These are phyloP conservation scores for Pandemis corylana DNA, from an alignment of 2,888 invertebrate genomes.

Conservation along the genomic window DNA sequence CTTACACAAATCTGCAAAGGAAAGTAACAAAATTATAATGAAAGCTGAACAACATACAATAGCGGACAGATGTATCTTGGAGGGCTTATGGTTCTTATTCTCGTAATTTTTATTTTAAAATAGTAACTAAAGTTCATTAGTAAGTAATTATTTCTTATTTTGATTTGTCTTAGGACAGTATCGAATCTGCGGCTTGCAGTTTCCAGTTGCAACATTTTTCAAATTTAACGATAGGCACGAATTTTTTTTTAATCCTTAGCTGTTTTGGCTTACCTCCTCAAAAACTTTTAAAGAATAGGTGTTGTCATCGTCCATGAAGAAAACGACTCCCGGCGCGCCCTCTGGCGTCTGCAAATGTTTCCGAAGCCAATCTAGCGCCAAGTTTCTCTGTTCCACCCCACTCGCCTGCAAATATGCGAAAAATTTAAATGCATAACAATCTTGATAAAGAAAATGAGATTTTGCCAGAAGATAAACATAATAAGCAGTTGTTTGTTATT, in stretches of 20 bases:
- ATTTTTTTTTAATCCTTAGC: not conserved
- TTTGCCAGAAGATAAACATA: not conserved
- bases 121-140: no score
- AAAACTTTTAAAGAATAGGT: slow-evolving; percentile 96
- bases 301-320: slow-evolving; percentile 99
- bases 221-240: no score
- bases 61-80: no score
- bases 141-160: no score
- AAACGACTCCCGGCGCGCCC: slow-evolving; percentile 90
- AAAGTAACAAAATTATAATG: not conserved
- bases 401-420: slow-evolving; percentile 83
- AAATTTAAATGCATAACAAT: slow-evolving; percentile 17
- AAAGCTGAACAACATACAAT: not conserved
- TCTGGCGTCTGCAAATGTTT: slow-evolving; percentile 81
- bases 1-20: not conserved
- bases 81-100: no score
- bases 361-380: slow-evolving; percentile 92
- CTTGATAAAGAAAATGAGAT: not conserved
- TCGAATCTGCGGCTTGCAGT: no score
- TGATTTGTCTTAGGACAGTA: no score
- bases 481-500: not conserved
- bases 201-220: no score
- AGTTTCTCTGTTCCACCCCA: slow-evolving; percentile 96
- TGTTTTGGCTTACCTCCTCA: slow-evolving; percentile 87
- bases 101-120: no score